phyloP scores from a whole-genome alignment of 2,113 vertebrate species.

The Ceyx melanurus region DNA sequence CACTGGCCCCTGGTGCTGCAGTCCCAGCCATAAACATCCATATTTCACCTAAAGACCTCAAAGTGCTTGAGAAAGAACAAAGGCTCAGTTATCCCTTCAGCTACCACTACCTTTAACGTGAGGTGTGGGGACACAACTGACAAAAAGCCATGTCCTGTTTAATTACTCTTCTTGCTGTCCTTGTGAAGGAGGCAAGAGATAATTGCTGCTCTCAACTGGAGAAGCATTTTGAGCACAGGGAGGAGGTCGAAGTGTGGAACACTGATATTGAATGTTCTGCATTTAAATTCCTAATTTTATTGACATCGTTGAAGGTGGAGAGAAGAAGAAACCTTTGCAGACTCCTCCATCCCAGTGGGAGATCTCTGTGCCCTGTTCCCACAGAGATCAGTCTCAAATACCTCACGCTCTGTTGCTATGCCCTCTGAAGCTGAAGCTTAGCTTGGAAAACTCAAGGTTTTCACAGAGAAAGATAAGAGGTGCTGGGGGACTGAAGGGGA shows the following conservation, averaged over 20 bases:
- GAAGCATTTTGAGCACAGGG: not conserved
- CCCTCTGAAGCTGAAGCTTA: not conserved
- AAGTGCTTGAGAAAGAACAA: not conserved
- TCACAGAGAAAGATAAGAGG: not conserved
- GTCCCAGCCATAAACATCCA: not conserved
- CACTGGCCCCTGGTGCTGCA: not conserved
- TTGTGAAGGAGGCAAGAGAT: not conserved
- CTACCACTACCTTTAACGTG: not conserved
- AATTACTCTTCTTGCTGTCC: not conserved
- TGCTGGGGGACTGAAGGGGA: not conserved
- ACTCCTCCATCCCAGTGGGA: not conserved
- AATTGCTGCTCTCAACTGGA: not conserved
- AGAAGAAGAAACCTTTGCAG: not conserved
- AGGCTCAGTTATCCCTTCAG: not conserved
- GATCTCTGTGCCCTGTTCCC: not conserved
- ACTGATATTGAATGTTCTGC: not conserved
- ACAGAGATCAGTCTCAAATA: not conserved
- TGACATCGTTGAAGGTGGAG: not conserved
- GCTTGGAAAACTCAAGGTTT: not conserved
- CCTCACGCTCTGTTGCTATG: fast-evolving
- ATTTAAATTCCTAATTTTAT: not conserved
- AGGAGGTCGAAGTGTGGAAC: not conserved
- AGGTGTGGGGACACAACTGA: not conserved
- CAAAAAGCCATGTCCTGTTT: not conserved
- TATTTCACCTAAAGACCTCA: not conserved